Percentiles rank a stretch among this genome's conserved stretches.
phyloP scores from a whole-genome alignment of 2,888 invertebrate species.

The Metopia argyrocephala region DNA sequence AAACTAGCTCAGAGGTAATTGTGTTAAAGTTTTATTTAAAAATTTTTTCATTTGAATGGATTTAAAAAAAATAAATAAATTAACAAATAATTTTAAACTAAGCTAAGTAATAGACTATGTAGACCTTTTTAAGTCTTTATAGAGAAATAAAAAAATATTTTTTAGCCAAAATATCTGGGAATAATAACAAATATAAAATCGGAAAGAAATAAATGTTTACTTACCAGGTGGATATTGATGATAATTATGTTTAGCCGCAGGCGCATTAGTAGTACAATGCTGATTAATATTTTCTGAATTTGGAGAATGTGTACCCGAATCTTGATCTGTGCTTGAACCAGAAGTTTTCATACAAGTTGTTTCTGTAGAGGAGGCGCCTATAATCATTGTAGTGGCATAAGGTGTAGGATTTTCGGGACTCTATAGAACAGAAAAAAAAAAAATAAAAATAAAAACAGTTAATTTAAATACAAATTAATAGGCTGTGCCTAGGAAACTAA shows the following conservation, averaged over 20 bases:
- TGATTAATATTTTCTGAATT: conserved; percentile 76
- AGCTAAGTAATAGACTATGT: no score
- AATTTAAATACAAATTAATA: background rate
- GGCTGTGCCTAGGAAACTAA: no score
- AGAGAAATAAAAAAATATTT: no score
- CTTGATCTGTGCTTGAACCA: conserved; percentile 77
- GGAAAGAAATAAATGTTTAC: background rate
- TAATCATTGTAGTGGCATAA: conserved; percentile 87
- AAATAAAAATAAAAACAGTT: background rate
- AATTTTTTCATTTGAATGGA: no score
- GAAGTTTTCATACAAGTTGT: conserved; percentile 78
- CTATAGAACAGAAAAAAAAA: conserved; percentile 62
- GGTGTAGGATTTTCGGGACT: conserved; percentile 84
- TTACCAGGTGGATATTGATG: conserved; percentile 77
- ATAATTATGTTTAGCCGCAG: conserved; percentile 74
- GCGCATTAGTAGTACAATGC: conserved; percentile 68
- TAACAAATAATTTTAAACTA: no score
- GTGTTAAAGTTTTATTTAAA: no score
- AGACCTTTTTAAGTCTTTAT: no score
- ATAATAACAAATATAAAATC: background rate
- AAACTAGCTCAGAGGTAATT: no score
- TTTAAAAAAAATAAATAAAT: no score
- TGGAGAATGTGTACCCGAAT: conserved; percentile 78
- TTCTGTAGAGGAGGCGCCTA: conserved; percentile 79
- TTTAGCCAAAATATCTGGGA: no score